Evolutionary conservation across 2,888 invertebrate species (phyloP).

Genomic region (Papilio elwesi): DNA sequence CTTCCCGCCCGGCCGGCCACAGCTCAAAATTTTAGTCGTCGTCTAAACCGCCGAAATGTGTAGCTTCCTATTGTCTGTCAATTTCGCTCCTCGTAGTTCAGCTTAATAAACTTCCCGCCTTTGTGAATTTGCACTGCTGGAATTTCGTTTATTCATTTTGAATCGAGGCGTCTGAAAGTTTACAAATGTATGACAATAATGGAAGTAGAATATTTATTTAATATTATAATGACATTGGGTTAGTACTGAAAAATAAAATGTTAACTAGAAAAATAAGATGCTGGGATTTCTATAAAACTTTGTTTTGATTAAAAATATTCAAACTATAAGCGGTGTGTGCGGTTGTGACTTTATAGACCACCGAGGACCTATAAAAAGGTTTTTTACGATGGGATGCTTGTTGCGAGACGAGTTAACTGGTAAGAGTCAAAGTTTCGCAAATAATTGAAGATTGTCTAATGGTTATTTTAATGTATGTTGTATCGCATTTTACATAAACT

Average conservation of each 20-base stretch:
- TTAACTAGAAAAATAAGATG: not conserved
- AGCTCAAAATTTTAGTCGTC: constrained; percentile 1
- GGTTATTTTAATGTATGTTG: constrained; percentile 35
- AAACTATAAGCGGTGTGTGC: constrained; percentile 1
- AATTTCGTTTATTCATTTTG: not conserved
- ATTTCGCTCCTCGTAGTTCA: constrained; percentile 24
- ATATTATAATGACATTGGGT: not conserved
- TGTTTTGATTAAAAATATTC: constrained; percentile 25
- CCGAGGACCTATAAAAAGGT: constrained; percentile 36
- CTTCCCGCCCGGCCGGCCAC: constrained; percentile 9
- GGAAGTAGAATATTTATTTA: not conserved
- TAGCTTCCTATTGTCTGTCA: constrained; percentile 29
- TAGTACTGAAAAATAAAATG: not conserved
- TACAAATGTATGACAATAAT: not conserved
- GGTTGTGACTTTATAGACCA: constrained; percentile 34
- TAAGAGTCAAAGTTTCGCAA: constrained; percentile 14
- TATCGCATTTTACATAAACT: not conserved
- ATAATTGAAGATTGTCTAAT: constrained; percentile 23
- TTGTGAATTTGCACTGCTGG: constrained; percentile 7
- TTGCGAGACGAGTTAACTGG: constrained; percentile 7
- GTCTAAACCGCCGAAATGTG: constrained; percentile 15
- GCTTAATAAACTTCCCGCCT: constrained; percentile 24
- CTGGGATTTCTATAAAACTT: not conserved
- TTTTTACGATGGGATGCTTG: constrained; percentile 27
- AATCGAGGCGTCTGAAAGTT: not conserved